Evolutionary conservation across 2,888 invertebrate genomes (phyloP).

Genomic region (Acrobasis consociella): DNA sequence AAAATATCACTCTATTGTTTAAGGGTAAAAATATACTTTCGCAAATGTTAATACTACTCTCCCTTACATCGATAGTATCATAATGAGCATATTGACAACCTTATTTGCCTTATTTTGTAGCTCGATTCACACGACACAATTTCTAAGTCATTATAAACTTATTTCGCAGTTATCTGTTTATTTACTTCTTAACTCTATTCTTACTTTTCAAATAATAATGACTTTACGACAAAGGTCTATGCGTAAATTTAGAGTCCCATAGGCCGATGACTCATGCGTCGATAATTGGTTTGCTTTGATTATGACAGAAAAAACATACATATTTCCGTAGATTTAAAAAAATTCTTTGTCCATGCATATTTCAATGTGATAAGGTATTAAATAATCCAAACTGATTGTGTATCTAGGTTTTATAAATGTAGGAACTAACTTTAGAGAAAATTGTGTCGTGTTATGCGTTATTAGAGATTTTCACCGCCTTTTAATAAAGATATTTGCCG

Average conservation of each 20-base stretch:
- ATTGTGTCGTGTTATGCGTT: conserved; percentile 13
- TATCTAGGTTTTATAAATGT: too few species aligned
- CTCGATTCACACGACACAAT: conserved; percentile 12
- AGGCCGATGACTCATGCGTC: too few species aligned
- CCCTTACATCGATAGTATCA: conserved; percentile 24
- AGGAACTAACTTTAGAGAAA: not conserved
- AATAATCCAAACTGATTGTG: too few species aligned
- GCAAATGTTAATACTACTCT: conserved; percentile 32
- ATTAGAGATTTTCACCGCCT: conserved; percentile 43
- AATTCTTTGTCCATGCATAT: too few species aligned
- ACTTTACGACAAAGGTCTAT: too few species aligned
- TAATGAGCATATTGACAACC: conserved; percentile 35
- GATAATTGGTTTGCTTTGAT: too few species aligned
- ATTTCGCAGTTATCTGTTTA: not conserved
- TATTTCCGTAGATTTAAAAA: too few species aligned
- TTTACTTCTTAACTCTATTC: too few species aligned
- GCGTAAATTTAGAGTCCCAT: too few species aligned
- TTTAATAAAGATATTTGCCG: conserved; percentile 29
- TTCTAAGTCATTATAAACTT: not conserved
- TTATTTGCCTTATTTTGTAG: conserved; percentile 17
- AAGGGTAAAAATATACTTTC: conserved; percentile 35
- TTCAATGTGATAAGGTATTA: too few species aligned
- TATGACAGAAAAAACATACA: too few species aligned
- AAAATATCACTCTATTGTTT: conserved; percentile 72
- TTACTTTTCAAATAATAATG: too few species aligned